Evolutionary conservation across 2,888 invertebrate species (phyloP).

Genomic region (Ypsolopha sequella): DNA sequence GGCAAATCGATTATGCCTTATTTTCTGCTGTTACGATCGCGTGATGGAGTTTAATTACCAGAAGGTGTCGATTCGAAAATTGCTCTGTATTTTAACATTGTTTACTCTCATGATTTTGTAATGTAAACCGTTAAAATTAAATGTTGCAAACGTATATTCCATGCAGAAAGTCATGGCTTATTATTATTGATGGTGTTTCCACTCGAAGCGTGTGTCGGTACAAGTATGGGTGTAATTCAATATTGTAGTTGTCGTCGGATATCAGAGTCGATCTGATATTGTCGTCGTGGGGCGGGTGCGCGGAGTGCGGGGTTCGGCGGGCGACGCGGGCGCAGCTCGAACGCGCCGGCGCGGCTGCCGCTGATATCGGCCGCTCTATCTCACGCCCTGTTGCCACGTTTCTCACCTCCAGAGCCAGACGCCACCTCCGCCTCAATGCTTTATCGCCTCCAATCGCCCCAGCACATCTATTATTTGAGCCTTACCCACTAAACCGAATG

Average conservation of each 20-base stretch:
- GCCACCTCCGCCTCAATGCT: slow-evolving; percentile 44
- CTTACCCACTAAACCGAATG: slow-evolving; percentile 53
- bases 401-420: slow-evolving; percentile 50
- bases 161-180: background rate
- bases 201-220: background rate
- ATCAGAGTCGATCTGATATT: background rate
- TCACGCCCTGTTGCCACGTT: slow-evolving; percentile 62
- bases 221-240: background rate
- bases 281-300: background rate
- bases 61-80: slow-evolving; percentile 65
- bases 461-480: slow-evolving; percentile 50
- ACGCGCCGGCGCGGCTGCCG: slow-evolving; percentile 17
- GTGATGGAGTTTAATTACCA: slow-evolving; percentile 60
- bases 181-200: background rate
- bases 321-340: background rate
- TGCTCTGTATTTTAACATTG: slow-evolving; percentile 23
- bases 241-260: slow-evolving; percentile 1
- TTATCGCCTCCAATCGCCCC: slow-evolving; percentile 52
- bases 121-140: background rate
- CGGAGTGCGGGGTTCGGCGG: background rate
- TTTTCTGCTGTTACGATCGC: slow-evolving; percentile 51
- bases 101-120: background rate
- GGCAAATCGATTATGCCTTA: slow-evolving; percentile 58
- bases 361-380: slow-evolving; percentile 49
- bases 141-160: background rate